A percentile compares a stretch with the other conserved stretches of the same genome.
Conservation (phyloP, 2,797 vertebrate genomes). For the Pipistrellus pipistrellus region DNA sequence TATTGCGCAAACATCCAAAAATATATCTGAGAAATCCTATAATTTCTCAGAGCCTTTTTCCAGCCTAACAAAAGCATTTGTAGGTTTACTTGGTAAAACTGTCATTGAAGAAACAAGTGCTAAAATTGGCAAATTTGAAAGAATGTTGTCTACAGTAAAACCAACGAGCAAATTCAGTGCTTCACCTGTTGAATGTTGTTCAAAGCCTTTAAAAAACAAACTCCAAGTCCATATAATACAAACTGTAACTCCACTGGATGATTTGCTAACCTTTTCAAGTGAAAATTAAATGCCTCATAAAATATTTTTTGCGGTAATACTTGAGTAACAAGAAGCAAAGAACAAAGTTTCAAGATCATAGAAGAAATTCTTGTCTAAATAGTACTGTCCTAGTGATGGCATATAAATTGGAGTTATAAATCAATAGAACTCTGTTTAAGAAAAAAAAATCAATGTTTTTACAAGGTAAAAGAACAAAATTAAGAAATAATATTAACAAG, state of each 20-base stretch:
- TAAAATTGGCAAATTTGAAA: background rate
- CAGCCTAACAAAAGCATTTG: background rate
- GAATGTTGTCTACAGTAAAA: background rate
- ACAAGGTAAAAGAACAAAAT: conserved; percentile 31
- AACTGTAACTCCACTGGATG: conserved; percentile 65
- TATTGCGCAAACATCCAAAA: background rate
- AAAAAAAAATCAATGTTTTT: background rate
- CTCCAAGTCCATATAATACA: conserved; percentile 50
- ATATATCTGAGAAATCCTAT: background rate
- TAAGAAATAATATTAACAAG: conserved; percentile 26
- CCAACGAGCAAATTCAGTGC: background rate
- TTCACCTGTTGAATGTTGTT: background rate
- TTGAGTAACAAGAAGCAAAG: conserved; percentile 29
- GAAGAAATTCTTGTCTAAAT: conserved; percentile 37
- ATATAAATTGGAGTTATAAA: conserved; percentile 31
- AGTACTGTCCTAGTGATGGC: background rate
- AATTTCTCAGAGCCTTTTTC: conserved; percentile 40
- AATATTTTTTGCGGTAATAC: background rate
- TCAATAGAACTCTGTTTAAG: background rate
- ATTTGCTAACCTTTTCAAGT: conserved; percentile 40
- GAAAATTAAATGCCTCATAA: conserved; percentile 9
- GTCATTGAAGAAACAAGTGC: conserved; percentile 56
- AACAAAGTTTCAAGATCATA: background rate
- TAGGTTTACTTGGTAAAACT: conserved; percentile 46
- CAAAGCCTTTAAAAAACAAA: conserved; percentile 47